Conservation (phyloP, 92 coral and sea anemone genomes). For the Parazoanthus swiftii region DNA sequence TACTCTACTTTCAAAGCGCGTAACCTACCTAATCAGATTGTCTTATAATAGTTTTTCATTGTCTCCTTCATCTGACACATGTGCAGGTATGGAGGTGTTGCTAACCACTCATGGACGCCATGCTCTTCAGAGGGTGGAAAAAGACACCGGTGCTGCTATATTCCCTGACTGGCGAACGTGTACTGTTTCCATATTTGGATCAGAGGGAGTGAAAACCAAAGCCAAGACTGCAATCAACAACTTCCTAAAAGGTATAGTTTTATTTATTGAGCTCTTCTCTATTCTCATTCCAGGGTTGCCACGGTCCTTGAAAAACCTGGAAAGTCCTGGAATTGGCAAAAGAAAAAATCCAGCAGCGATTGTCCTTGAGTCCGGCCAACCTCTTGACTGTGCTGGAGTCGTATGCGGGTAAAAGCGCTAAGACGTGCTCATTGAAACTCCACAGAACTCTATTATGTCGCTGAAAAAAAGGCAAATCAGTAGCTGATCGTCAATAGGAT, state of each 20-base stretch:
- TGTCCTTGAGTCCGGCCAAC: too few species aligned
- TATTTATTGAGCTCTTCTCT: background rate
- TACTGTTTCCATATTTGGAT: conserved; percentile 23
- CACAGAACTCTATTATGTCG: too few species aligned
- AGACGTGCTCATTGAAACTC: too few species aligned
- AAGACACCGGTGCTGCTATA: conserved; percentile 6
- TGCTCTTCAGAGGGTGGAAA: background rate
- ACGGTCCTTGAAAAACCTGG: too few species aligned
- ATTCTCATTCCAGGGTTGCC: too few species aligned
- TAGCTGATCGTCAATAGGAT: too few species aligned
- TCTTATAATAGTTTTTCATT: background rate
- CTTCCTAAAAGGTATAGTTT: conserved; percentile 8
- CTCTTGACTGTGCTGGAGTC: too few species aligned
- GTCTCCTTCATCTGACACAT: conserved; percentile 1
- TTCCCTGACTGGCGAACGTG: conserved; percentile 27
- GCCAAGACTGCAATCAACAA: conserved; percentile 33
- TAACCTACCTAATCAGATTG: background rate
- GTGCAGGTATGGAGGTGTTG: conserved; percentile 6
- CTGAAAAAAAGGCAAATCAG: too few species aligned
- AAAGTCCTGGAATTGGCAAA: too few species aligned
- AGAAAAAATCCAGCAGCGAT: too few species aligned
- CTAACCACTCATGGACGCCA: conserved; percentile 22
- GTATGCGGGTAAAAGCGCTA: too few species aligned
- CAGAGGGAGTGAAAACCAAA: conserved; percentile 14
- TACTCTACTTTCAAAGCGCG: too few species aligned